Evolutionary conservation across 2,113 vertebrate species (phyloP).

Genomic region (Seriola rivoliana): DNA sequence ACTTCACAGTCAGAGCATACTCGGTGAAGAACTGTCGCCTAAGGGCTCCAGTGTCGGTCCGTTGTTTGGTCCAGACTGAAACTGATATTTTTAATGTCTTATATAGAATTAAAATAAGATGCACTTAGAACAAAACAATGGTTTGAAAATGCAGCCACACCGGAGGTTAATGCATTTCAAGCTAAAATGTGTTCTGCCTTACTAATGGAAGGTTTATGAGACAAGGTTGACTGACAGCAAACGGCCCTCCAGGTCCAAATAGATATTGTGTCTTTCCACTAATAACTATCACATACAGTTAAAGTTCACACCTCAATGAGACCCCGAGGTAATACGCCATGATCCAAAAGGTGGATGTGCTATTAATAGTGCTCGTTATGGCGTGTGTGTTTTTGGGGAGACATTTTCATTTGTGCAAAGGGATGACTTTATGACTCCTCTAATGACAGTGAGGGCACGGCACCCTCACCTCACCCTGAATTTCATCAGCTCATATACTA

Average conservation of each 20-base stretch:
- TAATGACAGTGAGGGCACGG: slow-evolving; percentile 26
- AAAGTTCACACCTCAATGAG: slow-evolving; percentile 18
- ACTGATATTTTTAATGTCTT: too few species aligned
- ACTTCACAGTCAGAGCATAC: too few species aligned
- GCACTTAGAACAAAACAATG: too few species aligned
- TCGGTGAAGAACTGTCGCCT: too few species aligned
- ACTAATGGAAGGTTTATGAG: slow-evolving; percentile 4
- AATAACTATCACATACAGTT: slow-evolving; percentile 38
- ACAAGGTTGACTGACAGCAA: slow-evolving; percentile 5
- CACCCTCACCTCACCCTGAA: slow-evolving; percentile 7
- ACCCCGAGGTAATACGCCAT: slow-evolving; percentile 33
- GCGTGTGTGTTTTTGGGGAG: slow-evolving; percentile 27
- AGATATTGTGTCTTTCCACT: background rate
- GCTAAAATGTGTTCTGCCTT: slow-evolving; percentile 6
- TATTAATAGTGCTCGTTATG: slow-evolving; percentile 50
- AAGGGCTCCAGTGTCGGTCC: too few species aligned
- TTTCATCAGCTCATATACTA: slow-evolving; percentile 35
- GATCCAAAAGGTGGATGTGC: slow-evolving; percentile 23
- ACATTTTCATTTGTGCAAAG: slow-evolving; percentile 44
- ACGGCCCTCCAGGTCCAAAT: background rate
- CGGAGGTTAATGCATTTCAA: background rate
- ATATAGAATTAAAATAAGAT: too few species aligned
- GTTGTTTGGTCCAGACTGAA: too few species aligned
- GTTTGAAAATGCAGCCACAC: too few species aligned
- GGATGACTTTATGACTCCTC: background rate